Evolutionary conservation across 2,888 invertebrate genomes (phyloP).

Genomic region (Coelopa pilipes): DNA sequence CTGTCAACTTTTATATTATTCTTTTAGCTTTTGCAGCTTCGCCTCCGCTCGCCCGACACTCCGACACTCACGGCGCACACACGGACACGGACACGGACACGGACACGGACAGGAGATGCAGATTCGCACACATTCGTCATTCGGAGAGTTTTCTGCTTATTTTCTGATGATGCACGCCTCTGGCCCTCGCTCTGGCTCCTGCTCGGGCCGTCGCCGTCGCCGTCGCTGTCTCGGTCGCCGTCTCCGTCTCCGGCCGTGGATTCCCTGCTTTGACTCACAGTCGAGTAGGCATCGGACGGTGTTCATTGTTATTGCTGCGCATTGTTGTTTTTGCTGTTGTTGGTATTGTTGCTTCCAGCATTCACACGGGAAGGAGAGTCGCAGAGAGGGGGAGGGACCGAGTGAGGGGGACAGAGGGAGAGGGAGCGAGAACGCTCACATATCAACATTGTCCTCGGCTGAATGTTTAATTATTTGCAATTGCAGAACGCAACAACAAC

Average conservation of each 20-base stretch:
- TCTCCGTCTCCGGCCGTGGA: slow-evolving; percentile 29
- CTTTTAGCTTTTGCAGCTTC: slow-evolving; percentile 41
- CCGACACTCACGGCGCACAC: slow-evolving; percentile 13
- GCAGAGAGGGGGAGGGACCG: no score
- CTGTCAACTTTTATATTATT: slow-evolving; percentile 43
- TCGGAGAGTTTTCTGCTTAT: slow-evolving; percentile 37
- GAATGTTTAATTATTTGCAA: slow-evolving; percentile 40
- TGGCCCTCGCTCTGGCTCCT: not conserved
- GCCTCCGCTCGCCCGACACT: slow-evolving; percentile 14
- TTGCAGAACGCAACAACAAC: slow-evolving; percentile 32
- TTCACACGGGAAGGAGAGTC: not conserved
- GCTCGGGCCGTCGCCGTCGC: no score
- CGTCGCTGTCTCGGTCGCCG: no score
- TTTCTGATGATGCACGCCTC: slow-evolving; percentile 44
- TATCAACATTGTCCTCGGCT: slow-evolving; percentile 32
- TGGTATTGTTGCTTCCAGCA: slow-evolving; percentile 13
- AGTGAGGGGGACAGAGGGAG: no score
- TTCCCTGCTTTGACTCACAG: slow-evolving; percentile 39
- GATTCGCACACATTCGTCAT: slow-evolving; percentile 35
- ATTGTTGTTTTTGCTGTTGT: slow-evolving; percentile 18
- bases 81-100: slow-evolving; percentile 12
- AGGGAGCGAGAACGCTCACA: not conserved
- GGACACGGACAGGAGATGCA: not conserved
- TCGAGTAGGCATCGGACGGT: slow-evolving; percentile 37
- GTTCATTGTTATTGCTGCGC: not conserved